Evolutionary conservation across 2,797 vertebrate species (phyloP), one percentile per base, ranked within the genome.

Genomic region (Setipinna tenuifilis): DNA sequence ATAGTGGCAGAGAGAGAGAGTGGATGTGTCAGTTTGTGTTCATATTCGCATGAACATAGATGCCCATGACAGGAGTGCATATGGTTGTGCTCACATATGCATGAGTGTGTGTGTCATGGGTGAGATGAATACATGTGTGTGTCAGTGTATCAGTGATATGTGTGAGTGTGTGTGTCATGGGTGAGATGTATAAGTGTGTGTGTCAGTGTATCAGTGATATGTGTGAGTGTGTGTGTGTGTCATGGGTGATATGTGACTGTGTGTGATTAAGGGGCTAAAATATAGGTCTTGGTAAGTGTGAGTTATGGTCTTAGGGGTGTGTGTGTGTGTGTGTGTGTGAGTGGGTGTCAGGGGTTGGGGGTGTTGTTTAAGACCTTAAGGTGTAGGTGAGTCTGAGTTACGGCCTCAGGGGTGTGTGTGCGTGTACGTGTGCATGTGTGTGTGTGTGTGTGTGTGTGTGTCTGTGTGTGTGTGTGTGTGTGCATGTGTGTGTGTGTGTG

Each of bases 401-500:
- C 35, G 35, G 5, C 35, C 35, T 41, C 5, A 41, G 35, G 35
- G 35, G 35, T 41, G 35, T 41, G 35, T 41, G 35, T 41, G 35
- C 5, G 35, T 41, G 35, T 41, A 5, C 5, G 35, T 41, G 35
- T 41, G 35, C 5, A 5, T 41, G 35, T 41, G 35, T 41, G 35
- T 41, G 35, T 41, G 35, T 41, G 35, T 41, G 35, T 41, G 35
- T 41, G 35, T 41, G 35, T 41, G 61, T 65, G 16, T 23, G 61
- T 41, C 2, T 41, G 35, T 62, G n/a, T 65, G 61, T 65, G 12
- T 59, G 58, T 59, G 14, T 59, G 12, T 17, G 14, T 17, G 14
- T 59, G 57, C 4, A 21, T 2, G 14, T 19, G 14, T 59, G 61
- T 58, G 31, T 82, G 81, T 65, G 21, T 83, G 89, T 90, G 90